These are phyloP conservation scores for Pogonognathellus flavescens DNA, from an alignment of 1,140 invertebrate species.

Conservation along the genomic window DNA sequence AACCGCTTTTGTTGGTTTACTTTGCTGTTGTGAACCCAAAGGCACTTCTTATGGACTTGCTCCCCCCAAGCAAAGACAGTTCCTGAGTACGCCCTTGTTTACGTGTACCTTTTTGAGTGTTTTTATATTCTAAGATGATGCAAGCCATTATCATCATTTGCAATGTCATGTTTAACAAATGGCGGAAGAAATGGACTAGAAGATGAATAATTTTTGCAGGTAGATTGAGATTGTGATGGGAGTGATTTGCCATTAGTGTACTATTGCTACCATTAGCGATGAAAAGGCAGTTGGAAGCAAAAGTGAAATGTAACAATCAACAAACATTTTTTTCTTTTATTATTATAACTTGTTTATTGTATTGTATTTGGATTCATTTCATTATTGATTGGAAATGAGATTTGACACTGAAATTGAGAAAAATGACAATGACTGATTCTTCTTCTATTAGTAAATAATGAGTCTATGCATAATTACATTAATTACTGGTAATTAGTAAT, in stretches of 20 bases:
- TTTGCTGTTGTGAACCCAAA: too few species aligned
- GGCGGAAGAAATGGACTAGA: background rate
- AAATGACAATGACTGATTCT: slow-evolving; percentile 34
- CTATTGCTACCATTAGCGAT: background rate
- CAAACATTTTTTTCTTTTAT: background rate
- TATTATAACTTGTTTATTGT: background rate
- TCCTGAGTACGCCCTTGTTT: too few species aligned
- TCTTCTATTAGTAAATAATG: too few species aligned
- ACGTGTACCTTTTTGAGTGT: too few species aligned
- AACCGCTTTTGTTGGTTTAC: too few species aligned
- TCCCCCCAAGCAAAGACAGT: too few species aligned
- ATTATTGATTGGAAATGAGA: slow-evolving; percentile 26
- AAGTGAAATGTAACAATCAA: background rate
- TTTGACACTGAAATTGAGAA: slow-evolving; percentile 44
- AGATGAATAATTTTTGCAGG: background rate
- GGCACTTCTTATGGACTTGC: too few species aligned
- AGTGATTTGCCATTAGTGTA: background rate
- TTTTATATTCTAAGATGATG: too few species aligned
- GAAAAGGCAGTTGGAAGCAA: background rate
- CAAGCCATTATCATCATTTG: background rate
- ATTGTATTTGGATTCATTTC: slow-evolving; percentile 32
- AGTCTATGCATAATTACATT: too few species aligned
- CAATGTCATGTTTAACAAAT: slow-evolving; percentile 17
- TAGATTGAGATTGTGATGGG: background rate
- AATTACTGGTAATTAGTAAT: too few species aligned